These are phyloP conservation scores for Tetranychus piercei DNA, from an alignment of 2,888 invertebrate genomes.

Conservation along the genomic window DNA sequence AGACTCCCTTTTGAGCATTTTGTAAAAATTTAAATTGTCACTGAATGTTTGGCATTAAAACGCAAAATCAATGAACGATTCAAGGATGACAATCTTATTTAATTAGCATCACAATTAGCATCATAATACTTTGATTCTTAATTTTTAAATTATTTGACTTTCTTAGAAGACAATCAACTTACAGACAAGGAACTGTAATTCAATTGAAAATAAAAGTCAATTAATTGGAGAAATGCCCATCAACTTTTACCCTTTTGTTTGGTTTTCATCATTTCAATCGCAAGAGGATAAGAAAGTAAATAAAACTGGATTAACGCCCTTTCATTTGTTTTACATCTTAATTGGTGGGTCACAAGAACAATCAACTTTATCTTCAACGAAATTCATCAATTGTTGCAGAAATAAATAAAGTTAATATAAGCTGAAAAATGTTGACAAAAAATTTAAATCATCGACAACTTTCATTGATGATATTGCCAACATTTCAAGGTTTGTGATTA, in stretches of 20 bases:
- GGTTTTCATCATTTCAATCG: not conserved
- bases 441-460: not conserved
- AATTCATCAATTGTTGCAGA: not conserved
- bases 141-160: not conserved
- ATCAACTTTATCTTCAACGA: not conserved
- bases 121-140: not conserved
- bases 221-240: not conserved
- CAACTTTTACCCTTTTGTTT: not conserved
- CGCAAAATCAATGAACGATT: not conserved
- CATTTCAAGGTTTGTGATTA: not conserved
- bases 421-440: not conserved
- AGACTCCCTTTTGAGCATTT: not conserved
- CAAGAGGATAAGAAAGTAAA: not conserved
- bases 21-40: not conserved
- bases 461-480: not conserved
- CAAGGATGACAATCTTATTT: not conserved
- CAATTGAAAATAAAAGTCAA: not conserved
- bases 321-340: not conserved
- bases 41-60: not conserved
- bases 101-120: not conserved
- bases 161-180: not conserved
- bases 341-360: not conserved
- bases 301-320: not conserved
- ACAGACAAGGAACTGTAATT: not conserved
- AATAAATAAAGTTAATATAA: not conserved